Conservation (phyloP, 92 coral and sea anemone genomes). For the Zoanthus solanderi region DNA sequence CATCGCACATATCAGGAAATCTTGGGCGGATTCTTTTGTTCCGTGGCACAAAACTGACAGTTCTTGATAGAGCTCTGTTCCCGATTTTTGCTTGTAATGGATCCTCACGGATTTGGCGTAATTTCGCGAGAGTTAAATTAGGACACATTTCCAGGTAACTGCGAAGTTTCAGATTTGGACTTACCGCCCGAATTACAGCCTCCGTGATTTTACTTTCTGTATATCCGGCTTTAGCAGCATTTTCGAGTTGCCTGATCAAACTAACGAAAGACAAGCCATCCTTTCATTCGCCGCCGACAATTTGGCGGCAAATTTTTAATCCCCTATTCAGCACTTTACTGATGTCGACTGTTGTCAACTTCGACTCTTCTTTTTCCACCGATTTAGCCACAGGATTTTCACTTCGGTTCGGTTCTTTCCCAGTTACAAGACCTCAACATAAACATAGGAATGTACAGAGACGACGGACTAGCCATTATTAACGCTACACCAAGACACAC, state of each 20-base stretch:
- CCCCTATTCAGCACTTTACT: neutral
- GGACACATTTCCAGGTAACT: slow-evolving; percentile 12
- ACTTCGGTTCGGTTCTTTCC: neutral
- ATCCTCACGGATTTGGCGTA: slow-evolving; percentile 59
- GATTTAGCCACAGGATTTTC: slow-evolving; percentile 22
- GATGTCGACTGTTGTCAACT: neutral
- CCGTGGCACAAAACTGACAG: slow-evolving; percentile 33
- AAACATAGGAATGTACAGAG: too few relatives aligned
- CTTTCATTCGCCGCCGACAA: slow-evolving; percentile 9
- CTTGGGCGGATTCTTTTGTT: slow-evolving; percentile 36
- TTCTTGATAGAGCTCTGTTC: slow-evolving; percentile 9
- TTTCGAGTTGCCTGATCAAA: neutral
- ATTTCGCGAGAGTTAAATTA: slow-evolving; percentile 46
- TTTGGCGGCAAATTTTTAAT: slow-evolving; percentile 24
- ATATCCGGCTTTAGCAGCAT: slow-evolving; percentile 56
- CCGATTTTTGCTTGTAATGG: neutral
- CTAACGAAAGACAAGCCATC: slow-evolving; percentile 28
- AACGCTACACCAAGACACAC: too few relatives aligned
- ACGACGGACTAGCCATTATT: too few relatives aligned
- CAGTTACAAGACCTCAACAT: too few relatives aligned
- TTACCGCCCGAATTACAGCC: slow-evolving; percentile 60
- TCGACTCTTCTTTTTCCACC: neutral
- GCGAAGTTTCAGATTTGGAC: slow-evolving; percentile 53
- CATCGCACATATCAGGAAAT: slow-evolving; percentile 48
- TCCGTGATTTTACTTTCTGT: slow-evolving; percentile 37